A percentile compares a stretch with the other conserved stretches of the same genome.
phyloP scores from a whole-genome alignment of 2,113 vertebrate species.

The Gymnarchus niloticus region DNA sequence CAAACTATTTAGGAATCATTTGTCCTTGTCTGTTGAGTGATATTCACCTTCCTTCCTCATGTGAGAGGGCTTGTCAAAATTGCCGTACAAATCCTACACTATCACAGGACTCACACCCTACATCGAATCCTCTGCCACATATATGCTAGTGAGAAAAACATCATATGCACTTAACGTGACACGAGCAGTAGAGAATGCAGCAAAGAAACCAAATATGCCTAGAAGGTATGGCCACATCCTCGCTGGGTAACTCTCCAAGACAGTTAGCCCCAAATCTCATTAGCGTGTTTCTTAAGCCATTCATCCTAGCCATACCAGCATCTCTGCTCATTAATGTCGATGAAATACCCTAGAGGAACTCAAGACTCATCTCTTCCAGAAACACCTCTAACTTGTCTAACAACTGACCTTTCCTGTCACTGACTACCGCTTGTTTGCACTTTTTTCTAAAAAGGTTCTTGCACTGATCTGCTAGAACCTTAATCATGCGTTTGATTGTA shows the following conservation, averaged over 20 bases:
- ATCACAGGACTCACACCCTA: background rate
- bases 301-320: background rate
- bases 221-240: background rate
- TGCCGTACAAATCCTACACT: background rate
- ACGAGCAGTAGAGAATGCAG: background rate
- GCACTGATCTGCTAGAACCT: too few species aligned
- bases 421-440: too few species aligned
- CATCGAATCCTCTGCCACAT: background rate
- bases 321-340: background rate
- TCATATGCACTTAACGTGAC: background rate
- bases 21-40: background rate
- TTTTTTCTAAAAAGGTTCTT: too few species aligned
- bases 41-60: background rate
- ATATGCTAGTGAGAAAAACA: background rate
- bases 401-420: too few species aligned
- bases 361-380: too few species aligned
- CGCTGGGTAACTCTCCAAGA: background rate
- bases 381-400: too few species aligned
- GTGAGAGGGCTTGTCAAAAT: background rate
- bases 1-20: background rate
- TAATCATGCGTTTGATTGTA: too few species aligned
- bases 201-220: background rate
- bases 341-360: conserved; percentile 25
- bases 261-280: conserved; percentile 12
- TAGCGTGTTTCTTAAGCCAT: conserved; percentile 24